Evolutionary conservation across 2,888 invertebrate species (phyloP).

Genomic region (Hydraecia micacea): DNA sequence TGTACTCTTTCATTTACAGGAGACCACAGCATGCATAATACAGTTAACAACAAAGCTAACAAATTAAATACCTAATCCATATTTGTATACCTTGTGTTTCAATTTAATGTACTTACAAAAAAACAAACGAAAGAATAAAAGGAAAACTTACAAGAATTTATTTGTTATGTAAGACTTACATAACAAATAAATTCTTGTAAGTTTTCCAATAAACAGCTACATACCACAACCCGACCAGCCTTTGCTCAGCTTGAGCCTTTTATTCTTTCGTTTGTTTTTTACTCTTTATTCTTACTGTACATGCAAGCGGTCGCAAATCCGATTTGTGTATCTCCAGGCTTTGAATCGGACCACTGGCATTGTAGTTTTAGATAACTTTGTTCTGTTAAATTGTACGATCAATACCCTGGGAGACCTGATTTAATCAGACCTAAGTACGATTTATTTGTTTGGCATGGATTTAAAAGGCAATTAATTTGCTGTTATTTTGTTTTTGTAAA

Average conservation of each 20-base stretch:
- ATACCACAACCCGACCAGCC: constrained; percentile 65
- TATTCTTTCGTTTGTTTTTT: constrained; percentile 71
- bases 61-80: no score
- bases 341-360: constrained; percentile 63
- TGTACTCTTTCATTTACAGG: no score
- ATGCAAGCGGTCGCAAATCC: constrained; percentile 74
- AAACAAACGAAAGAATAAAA: no score
- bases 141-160: no score
- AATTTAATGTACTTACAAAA: no score
- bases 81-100: no score
- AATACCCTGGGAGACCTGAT: constrained; percentile 19
- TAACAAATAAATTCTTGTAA: neutral
- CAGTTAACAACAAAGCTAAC: no score
- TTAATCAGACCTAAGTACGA: constrained; percentile 46
- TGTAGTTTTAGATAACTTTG: constrained; percentile 60
- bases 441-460: constrained; percentile 32
- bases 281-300: constrained; percentile 73
- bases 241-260: constrained; percentile 70
- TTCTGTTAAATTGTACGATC: constrained; percentile 44
- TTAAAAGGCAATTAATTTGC: constrained; percentile 36
- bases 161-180: no score
- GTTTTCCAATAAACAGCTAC: constrained; percentile 48
- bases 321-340: constrained; percentile 75
- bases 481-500: neutral
- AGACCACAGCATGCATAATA: no score